These are phyloP conservation scores for Cliona cf. orientalis DNA, from an alignment of 37 sponge, comb jelly and placozoan species.

Conservation along the genomic window DNA sequence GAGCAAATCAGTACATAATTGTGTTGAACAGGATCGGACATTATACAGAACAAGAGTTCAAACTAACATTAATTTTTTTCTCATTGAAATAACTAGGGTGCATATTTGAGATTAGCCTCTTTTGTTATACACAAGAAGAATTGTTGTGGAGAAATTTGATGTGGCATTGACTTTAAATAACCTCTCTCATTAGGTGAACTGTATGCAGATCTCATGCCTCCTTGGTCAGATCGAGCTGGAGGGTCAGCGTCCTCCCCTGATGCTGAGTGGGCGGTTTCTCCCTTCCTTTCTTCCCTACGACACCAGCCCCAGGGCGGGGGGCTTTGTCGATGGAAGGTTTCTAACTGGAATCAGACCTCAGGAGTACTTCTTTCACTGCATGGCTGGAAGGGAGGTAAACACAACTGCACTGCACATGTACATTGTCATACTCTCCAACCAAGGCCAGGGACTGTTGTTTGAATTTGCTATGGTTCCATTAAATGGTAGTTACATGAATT, in stretches of 20 bases:
- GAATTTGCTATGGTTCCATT: no score
- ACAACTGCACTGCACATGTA: neutral
- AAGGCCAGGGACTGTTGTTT: no score
- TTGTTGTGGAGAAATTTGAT: neutral
- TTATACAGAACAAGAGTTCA: no score
- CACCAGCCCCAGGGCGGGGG: constrained; percentile 86
- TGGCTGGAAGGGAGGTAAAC: constrained; percentile 96
- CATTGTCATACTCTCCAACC: no score
- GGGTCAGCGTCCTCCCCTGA: constrained; percentile 95
- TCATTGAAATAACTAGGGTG: no score
- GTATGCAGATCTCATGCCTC: constrained; percentile 97
- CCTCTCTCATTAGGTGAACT: constrained; percentile 77
- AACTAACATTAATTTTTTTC: neutral
- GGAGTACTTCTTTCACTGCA: constrained; percentile 97
- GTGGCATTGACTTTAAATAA: neutral
- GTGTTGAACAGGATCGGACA: neutral
- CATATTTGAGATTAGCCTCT: no score
- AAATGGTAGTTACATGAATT: no score
- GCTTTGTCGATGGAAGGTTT: constrained; percentile 92
- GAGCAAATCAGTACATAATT: neutral
- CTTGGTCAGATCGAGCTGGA: constrained; percentile 99
- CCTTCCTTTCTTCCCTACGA: constrained; percentile 94
- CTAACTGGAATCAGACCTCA: constrained; percentile 96
- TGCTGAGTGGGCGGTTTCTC: constrained; percentile 92
- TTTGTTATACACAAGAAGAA: no score